These are phyloP conservation scores for Melanostoma mellinum DNA, from an alignment of 2,888 invertebrate species.

Conservation along the genomic window DNA sequence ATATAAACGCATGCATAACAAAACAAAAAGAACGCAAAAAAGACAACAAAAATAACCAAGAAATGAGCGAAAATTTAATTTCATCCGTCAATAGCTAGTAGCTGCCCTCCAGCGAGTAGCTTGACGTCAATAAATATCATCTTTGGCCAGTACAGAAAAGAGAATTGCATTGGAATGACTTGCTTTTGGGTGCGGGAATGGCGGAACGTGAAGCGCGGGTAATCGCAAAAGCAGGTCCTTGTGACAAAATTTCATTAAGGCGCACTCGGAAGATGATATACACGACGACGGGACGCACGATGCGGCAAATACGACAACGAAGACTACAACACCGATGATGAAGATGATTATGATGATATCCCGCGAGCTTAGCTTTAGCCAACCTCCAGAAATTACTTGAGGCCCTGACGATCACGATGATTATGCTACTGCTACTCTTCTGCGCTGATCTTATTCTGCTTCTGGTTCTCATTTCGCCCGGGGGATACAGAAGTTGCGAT, in stretches of 20 bases:
- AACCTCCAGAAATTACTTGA: conserved; percentile 48
- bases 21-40: conserved; percentile 16
- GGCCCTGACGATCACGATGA: conserved; percentile 47
- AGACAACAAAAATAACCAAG: conserved; percentile 21
- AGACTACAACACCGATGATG: conserved; percentile 35
- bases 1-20: conserved; percentile 57
- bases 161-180: conserved; percentile 59
- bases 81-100: conserved; percentile 73
- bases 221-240: conserved; percentile 63
- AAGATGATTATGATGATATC: conserved; percentile 68
- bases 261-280: conserved; percentile 56
- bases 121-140: conserved; percentile 70
- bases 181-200: conserved; percentile 34
- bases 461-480: conserved; percentile 70
- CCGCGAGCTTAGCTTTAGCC: conserved; percentile 72
- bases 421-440: conserved; percentile 18
- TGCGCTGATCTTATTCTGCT: conserved; percentile 45
- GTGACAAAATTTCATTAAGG: conserved; percentile 73
- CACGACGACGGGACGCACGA: conserved; percentile 29
- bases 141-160: conserved; percentile 9
- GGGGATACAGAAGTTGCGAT: conserved; percentile 63
- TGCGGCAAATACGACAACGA: conserved; percentile 24
- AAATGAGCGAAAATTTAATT: conserved; percentile 70
- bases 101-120: conserved; percentile 63
- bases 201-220: conserved; percentile 21